Conservation (phyloP, 2,888 invertebrate species). For the Apomyelois bistriatella region DNA sequence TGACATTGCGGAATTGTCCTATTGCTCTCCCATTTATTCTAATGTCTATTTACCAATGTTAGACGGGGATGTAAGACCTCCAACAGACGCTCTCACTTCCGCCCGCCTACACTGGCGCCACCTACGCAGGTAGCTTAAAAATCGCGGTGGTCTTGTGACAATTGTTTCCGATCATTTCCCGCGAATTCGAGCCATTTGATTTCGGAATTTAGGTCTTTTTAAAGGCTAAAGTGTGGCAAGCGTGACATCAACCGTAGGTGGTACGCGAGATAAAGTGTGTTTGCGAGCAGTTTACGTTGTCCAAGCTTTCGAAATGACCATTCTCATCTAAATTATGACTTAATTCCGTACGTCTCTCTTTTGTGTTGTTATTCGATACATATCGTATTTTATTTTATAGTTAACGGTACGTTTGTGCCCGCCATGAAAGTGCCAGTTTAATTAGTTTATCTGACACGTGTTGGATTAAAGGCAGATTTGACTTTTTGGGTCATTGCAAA, state of each 20-base stretch:
- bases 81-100: slow-evolving; percentile 74
- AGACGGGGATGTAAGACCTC: slow-evolving; percentile 62
- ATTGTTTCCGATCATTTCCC: slow-evolving; percentile 41
- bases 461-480: not conserved
- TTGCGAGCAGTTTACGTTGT: slow-evolving; percentile 47
- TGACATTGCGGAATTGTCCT: slow-evolving; percentile 62
- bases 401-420: slow-evolving; percentile 51
- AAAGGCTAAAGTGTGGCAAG: slow-evolving; percentile 41
- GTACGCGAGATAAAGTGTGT: slow-evolving; percentile 54
- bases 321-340: slow-evolving; percentile 71
- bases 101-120: slow-evolving; percentile 72
- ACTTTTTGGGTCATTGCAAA: slow-evolving; percentile 2
- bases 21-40: slow-evolving; percentile 46
- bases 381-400: slow-evolving; percentile 37
- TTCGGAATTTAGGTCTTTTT: slow-evolving; percentile 33
- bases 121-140: slow-evolving; percentile 69
- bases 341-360: slow-evolving; percentile 64
- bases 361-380: slow-evolving; percentile 56
- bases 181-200: slow-evolving; percentile 17
- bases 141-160: slow-evolving; percentile 63
- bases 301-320: slow-evolving; percentile 62
- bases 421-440: slow-evolving; percentile 40
- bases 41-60: slow-evolving; percentile 41
- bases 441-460: slow-evolving; percentile 20
- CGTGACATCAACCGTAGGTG: slow-evolving; percentile 72